phyloP scores from a whole-genome alignment of 2,113 vertebrate species.

The Proteles cristata region DNA sequence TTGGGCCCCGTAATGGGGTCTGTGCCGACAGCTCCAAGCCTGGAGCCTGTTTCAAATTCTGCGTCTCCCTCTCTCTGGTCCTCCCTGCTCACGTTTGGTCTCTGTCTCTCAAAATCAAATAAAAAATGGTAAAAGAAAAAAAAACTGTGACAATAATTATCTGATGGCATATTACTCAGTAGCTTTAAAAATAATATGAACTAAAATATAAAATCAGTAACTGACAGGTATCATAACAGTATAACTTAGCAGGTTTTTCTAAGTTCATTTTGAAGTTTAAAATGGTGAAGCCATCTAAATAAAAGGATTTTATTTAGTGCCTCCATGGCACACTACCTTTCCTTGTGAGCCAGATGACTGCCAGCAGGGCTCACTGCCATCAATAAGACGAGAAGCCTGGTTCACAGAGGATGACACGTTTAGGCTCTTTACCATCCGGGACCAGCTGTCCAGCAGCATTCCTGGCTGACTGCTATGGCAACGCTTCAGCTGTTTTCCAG shows the following conservation, averaged over 20 bases:
- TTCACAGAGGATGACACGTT: conserved; percentile 96
- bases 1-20: too few relatives aligned
- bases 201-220: conserved; percentile 3
- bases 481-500: conserved; percentile 96
- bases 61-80: too few relatives aligned
- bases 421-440: conserved; percentile 95
- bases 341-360: conserved; percentile 99
- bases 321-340: conserved; percentile 87
- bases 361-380: conserved; percentile 97
- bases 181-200: background rate
- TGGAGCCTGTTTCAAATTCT: too few relatives aligned
- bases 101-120: too few relatives aligned
- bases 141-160: too few relatives aligned
- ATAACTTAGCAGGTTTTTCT: background rate
- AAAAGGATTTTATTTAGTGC: background rate
- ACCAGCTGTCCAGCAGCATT: conserved; percentile 97
- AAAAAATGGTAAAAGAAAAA: too few relatives aligned
- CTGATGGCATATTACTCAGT: background rate
- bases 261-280: background rate
- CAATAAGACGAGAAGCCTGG: conserved; percentile 95
- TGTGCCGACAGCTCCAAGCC: too few relatives aligned
- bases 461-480: conserved; percentile 94
- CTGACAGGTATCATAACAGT: background rate
- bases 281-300: background rate
- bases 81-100: too few relatives aligned